phyloP scores from a whole-genome alignment of 2,113 vertebrate genomes.

The Pteruthius melanotis region DNA sequence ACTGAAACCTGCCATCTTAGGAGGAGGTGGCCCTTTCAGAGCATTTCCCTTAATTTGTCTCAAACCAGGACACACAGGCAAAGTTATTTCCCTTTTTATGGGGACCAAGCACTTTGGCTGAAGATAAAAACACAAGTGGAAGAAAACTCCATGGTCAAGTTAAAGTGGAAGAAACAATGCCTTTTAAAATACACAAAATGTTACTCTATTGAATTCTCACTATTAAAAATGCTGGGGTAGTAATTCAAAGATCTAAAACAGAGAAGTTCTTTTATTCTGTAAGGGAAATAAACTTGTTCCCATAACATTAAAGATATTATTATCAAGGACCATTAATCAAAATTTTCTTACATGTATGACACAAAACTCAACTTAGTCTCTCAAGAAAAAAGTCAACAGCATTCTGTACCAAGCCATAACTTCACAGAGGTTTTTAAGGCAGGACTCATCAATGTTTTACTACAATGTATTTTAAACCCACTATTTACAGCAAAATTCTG shows the following conservation, averaged over 20 bases:
- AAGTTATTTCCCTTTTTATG: conserved; percentile 1
- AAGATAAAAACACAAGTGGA: neutral
- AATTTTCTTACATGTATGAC: neutral
- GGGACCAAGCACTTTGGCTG: neutral
- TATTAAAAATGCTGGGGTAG: neutral
- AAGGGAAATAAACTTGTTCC: neutral
- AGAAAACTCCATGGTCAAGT: neutral
- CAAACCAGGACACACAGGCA: neutral
- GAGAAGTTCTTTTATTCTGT: neutral
- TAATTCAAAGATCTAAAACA: neutral
- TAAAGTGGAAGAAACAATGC: neutral
- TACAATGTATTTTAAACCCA: neutral
- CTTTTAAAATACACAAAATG: neutral
- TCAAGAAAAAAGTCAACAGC: neutral
- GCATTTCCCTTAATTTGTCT: too few relatives aligned
- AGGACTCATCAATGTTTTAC: neutral
- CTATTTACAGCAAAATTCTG: neutral
- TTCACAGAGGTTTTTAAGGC: neutral
- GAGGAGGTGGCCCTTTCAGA: too few relatives aligned
- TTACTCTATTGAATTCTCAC: neutral
- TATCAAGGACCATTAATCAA: neutral
- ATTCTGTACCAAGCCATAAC: neutral
- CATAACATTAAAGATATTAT: neutral
- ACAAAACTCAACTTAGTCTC: neutral
- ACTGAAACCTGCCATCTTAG: too few relatives aligned